phyloP scores from a whole-genome alignment of 2,888 invertebrate genomes.

The Drosophila subquinaria region DNA sequence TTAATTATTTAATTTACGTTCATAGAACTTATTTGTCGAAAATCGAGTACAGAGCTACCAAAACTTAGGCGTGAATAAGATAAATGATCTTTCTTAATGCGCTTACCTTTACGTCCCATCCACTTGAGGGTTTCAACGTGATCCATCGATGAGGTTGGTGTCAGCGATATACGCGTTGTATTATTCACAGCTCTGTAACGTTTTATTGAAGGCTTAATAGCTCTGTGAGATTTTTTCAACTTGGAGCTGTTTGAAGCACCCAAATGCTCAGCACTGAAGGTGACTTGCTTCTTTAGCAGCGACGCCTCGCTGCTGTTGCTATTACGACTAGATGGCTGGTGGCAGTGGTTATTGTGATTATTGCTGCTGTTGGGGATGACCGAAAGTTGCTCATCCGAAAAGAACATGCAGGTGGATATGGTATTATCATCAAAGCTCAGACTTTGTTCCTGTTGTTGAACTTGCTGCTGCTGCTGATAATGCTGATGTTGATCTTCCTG shows the following conservation, averaged over 20 bases:
- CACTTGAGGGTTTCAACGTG: slow-evolving; percentile 54
- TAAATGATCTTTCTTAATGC: no score
- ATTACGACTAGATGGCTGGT: slow-evolving; percentile 69
- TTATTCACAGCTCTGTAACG: slow-evolving; percentile 26
- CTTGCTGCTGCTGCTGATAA: not conserved
- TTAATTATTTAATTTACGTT: not conserved
- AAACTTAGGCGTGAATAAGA: no score
- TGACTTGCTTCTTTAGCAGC: slow-evolving; percentile 63
- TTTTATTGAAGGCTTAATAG: slow-evolving; percentile 63
- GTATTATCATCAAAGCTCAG: slow-evolving; percentile 24
- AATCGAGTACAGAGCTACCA: no score
- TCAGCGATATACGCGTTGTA: slow-evolving; percentile 7
- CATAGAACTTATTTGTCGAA: no score
- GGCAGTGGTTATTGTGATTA: slow-evolving; percentile 55
- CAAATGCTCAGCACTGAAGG: slow-evolving; percentile 61
- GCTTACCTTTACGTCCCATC: slow-evolving; percentile 54
- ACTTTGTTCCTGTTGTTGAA: slow-evolving; percentile 1
- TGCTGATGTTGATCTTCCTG: slow-evolving; percentile 22
- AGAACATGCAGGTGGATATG: slow-evolving; percentile 32
- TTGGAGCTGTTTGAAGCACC: slow-evolving; percentile 29
- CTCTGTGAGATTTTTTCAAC: slow-evolving; percentile 6
- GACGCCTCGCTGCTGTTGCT: slow-evolving; percentile 63
- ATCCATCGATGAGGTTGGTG: slow-evolving; percentile 45
- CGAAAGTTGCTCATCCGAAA: slow-evolving; percentile 18
- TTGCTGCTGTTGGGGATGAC: slow-evolving; percentile 20